Evolutionary conservation across 2,888 invertebrate genomes (phyloP), one percentile per base, ranked within the genome.

Genomic region (Diadromus collaris): DNA sequence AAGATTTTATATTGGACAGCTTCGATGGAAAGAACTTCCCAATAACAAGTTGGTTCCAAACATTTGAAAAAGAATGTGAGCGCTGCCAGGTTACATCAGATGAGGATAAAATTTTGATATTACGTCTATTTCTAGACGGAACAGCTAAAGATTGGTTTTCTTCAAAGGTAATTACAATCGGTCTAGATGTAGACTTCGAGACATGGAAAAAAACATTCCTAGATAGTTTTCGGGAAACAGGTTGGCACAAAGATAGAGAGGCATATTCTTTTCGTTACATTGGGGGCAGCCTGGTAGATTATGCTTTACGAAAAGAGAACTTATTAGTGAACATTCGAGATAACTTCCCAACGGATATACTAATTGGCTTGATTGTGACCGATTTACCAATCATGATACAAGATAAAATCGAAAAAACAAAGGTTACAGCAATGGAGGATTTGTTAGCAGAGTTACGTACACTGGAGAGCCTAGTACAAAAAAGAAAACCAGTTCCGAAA

Each of bases 1-100:
- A 80, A 74, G 74, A 80, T 6, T 78, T 80, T 24, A 56, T 77
- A 61, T 24, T 80, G 16, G 74, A 78, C 5, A 80, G 10, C 27
- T 77, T 77, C 41, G 74, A 77, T 19, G 77, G 80, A 27, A 80
- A 74, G 19, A 77, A 77, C 69, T 76, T 74, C n/a, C 74, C 77
- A 74, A 67, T 65, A 34, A 54, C 60, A 19, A 80, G 69, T 38
- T 80, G 77, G 77, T 67, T 80, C 46, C 73, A 74, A 38, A 80
- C 69, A 19, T 80, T 80, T 32, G 77, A 77, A 77, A 77, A 77
- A 74, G 77, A 80, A 74, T 80, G 74, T 46, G 80, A 64, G 19
- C 74, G 77, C 19, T 80, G 69, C 16, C 77, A 74, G n/a, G 73
- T 80, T n/a, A 48, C 58, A 32, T 70, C 70, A 67, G 38, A 80